These are phyloP conservation scores for Stratiolaelaps scimitus DNA, from an alignment of 1,140 invertebrate species.

Conservation along the genomic window DNA sequence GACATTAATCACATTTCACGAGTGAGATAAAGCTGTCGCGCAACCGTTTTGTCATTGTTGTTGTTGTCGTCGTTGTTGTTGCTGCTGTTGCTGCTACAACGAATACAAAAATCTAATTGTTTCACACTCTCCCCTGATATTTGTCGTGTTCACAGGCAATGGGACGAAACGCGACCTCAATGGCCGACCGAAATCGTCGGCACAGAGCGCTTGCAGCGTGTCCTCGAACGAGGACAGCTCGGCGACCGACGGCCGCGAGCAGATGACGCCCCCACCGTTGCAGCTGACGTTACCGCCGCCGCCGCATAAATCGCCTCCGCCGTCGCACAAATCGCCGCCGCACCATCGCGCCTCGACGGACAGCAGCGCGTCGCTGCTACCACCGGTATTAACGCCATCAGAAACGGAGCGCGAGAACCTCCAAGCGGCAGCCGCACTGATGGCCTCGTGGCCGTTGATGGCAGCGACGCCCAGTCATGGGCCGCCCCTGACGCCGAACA, in stretches of 20 bases:
- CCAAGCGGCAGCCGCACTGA: constrained; percentile 3
- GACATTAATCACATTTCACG: no score
- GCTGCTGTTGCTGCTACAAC: no score
- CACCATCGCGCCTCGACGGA: constrained; percentile 15
- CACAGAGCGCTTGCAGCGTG: constrained; percentile 23
- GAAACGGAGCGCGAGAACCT: constrained; percentile 11
- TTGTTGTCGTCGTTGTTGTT: no score
- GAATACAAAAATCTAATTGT: no score
- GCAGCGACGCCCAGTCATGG: constrained; percentile 6
- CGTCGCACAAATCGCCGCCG: constrained; percentile 20
- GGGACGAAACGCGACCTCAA: constrained; percentile 4
- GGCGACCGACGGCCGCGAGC: constrained; percentile 18
- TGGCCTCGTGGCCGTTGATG: constrained; percentile 18
- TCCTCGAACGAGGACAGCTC: constrained; percentile 24
- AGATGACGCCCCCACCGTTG: constrained; percentile 26
- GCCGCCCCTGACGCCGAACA: constrained; percentile 9
- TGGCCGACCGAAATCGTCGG: constrained; percentile 18
- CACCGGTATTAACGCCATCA: neutral
- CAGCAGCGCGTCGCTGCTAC: constrained; percentile 11
- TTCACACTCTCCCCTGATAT: neutral
- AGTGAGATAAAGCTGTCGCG: no score
- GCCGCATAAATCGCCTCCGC: constrained; percentile 4
- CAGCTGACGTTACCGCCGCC: neutral
- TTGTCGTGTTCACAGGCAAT: constrained; percentile 26
- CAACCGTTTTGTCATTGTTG: no score